Conservation (phyloP, 2,113 vertebrate species). For the Gymnarchus niloticus region DNA sequence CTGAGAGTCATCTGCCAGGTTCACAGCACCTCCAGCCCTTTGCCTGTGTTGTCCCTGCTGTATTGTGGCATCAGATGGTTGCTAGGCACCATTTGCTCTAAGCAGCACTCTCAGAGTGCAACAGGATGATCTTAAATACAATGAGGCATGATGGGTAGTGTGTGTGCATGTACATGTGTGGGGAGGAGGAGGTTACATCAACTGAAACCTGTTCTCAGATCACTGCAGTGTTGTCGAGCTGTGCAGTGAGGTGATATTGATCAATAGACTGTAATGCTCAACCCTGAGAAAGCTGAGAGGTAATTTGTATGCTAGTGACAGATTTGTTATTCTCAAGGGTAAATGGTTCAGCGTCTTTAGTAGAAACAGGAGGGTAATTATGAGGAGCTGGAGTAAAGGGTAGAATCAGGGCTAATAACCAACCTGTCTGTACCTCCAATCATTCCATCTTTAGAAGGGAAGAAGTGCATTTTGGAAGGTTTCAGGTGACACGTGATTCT, state of each 20-base stretch:
- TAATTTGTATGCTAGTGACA: not conserved
- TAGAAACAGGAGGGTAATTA: not conserved
- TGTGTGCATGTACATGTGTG: not conserved
- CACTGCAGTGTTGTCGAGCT: not conserved
- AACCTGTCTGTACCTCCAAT: not conserved
- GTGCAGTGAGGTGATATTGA: not conserved
- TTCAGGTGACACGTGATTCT: not conserved
- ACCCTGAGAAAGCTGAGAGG: not conserved
- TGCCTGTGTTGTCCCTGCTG: not conserved
- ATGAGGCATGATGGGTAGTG: not conserved
- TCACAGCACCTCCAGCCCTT: not conserved
- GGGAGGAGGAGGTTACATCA: not conserved
- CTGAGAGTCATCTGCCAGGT: not conserved
- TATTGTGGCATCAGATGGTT: constrained; percentile 10
- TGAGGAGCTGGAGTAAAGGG: not conserved
- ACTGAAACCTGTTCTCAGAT: not conserved
- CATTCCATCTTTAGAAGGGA: not conserved
- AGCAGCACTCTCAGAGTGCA: not conserved
- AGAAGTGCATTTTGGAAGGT: not conserved
- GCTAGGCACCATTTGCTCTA: constrained; percentile 11
- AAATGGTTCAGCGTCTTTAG: not conserved
- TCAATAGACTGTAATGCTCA: not conserved
- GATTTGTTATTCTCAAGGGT: not conserved
- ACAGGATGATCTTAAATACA: constrained; percentile 4
- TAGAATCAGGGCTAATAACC: not conserved